Conservation (phyloP, 1,140 invertebrate species). For the Musca vetustissima region DNA sequence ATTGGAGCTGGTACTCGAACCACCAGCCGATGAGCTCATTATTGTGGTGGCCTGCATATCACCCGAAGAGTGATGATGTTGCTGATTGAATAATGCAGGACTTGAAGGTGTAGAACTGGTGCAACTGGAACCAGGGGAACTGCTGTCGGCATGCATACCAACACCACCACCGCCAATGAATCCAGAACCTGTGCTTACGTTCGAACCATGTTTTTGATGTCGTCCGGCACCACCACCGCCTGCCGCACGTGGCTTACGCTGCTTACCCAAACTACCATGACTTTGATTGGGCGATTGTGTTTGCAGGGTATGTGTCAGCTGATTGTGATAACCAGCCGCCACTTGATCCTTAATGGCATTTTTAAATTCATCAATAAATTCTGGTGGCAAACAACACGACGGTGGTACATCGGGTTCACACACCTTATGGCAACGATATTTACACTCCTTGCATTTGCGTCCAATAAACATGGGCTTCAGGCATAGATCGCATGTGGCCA, state of each 20-base stretch:
- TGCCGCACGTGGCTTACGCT: slow-evolving; percentile 29
- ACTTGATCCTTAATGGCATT: slow-evolving; percentile 64
- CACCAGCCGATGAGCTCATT: slow-evolving; percentile 32
- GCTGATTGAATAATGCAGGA: slow-evolving; percentile 71
- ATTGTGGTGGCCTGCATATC: slow-evolving; percentile 20
- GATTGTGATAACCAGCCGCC: slow-evolving; percentile 38
- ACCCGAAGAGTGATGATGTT: slow-evolving; percentile 56
- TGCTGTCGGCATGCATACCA: slow-evolving; percentile 73
- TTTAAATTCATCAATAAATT: slow-evolving; percentile 79
- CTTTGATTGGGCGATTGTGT: slow-evolving; percentile 38
- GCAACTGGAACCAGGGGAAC: slow-evolving; percentile 93
- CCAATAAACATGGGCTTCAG: slow-evolving; percentile 89
- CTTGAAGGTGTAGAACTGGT: slow-evolving; percentile 95
- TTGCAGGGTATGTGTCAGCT: slow-evolving; percentile 54
- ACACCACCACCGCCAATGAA: slow-evolving; percentile 34
- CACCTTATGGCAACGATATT: slow-evolving; percentile 87
- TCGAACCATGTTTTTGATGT: slow-evolving; percentile 20
- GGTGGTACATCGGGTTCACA: slow-evolving; percentile 89
- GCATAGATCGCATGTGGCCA: slow-evolving; percentile 88
- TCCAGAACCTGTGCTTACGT: slow-evolving; percentile 25
- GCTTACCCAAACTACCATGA: slow-evolving; percentile 33
- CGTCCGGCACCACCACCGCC: slow-evolving; percentile 23
- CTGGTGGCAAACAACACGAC: slow-evolving; percentile 84
- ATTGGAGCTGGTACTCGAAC: slow-evolving; percentile 32
- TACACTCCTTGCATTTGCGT: slow-evolving; percentile 92